phyloP scores from a whole-genome alignment of 2,797 vertebrate species.

The Acrossocheilus wenchowensis region DNA sequence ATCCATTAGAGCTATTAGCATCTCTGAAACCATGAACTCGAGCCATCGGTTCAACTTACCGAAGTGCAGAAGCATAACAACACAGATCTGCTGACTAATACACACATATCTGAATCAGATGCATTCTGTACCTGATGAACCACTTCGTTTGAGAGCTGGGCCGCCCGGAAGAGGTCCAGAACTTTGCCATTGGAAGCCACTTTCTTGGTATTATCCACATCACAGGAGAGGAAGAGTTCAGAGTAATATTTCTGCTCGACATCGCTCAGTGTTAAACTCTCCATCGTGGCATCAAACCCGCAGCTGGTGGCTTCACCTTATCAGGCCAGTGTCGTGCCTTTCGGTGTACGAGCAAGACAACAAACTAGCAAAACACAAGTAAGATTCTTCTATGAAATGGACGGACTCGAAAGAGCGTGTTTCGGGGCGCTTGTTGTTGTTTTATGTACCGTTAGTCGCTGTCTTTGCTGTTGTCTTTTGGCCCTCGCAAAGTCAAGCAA shows the following conservation, averaged over 20 bases:
- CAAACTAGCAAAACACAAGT: slow-evolving; percentile 22
- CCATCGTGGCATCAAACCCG: slow-evolving; percentile 80
- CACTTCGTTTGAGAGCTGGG: slow-evolving; percentile 94
- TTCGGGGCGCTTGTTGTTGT: slow-evolving; percentile 14
- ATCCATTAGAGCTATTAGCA: not conserved
- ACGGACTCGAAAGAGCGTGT: not conserved
- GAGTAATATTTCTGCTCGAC: slow-evolving; percentile 98
- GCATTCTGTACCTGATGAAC: slow-evolving; percentile 88
- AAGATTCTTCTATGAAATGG: slow-evolving; percentile 29
- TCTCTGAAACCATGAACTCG: not conserved
- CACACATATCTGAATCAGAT: not conserved
- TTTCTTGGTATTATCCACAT: slow-evolving; percentile 98
- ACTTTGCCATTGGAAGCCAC: slow-evolving; percentile 93
- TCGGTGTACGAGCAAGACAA: slow-evolving; percentile 44
- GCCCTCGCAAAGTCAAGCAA: slow-evolving; percentile 52
- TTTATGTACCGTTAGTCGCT: slow-evolving; percentile 38
- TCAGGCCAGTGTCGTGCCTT: slow-evolving; percentile 66
- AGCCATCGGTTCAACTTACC: not conserved
- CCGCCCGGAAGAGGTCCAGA: slow-evolving; percentile 95
- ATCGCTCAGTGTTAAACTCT: slow-evolving; percentile 94
- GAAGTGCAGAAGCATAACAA: not conserved
- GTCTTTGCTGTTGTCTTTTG: slow-evolving; percentile 43
- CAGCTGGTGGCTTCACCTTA: slow-evolving; percentile 57
- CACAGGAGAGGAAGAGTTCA: slow-evolving; percentile 96
- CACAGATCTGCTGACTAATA: slow-evolving; percentile 30